A percentile compares a stretch with the other conserved stretches of the same genome.
These are phyloP conservation scores for Bettongia penicillata DNA, from an alignment of 2,113 vertebrate genomes.

Conservation along the genomic window DNA sequence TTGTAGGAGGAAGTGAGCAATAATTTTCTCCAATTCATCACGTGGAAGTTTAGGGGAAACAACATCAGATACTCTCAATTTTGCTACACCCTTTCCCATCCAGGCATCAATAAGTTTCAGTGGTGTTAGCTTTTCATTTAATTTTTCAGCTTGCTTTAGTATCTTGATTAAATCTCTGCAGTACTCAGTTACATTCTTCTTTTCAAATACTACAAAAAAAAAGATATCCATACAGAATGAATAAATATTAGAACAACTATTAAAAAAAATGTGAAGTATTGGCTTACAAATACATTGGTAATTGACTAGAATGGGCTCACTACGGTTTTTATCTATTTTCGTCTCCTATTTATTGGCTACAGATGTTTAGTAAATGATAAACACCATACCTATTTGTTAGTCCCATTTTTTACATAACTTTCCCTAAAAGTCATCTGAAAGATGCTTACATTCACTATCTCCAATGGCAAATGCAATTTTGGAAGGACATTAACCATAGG, in stretches of 20 bases:
- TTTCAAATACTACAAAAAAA: constrained; percentile 83
- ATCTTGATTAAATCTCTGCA: constrained; percentile 91
- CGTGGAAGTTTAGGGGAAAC: constrained; percentile 85
- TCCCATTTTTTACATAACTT: constrained; percentile 25
- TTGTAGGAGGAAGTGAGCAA: constrained; percentile 89
- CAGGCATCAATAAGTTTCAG: constrained; percentile 94
- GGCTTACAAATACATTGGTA: neutral
- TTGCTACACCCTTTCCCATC: constrained; percentile 92
- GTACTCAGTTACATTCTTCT: constrained; percentile 87
- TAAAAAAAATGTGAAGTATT: neutral
- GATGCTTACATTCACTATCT: neutral
- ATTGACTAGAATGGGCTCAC: neutral
- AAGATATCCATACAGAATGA: neutral
- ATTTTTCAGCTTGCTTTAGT: constrained; percentile 87
- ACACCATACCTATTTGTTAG: neutral
- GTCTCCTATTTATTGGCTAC: neutral
- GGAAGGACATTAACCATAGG: neutral
- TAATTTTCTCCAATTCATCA: constrained; percentile 88
- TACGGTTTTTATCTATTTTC: constrained; percentile 3
- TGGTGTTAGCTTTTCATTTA: constrained; percentile 94
- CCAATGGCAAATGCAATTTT: neutral
- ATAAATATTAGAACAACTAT: neutral
- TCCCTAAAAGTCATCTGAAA: constrained; percentile 23
- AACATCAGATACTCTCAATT: constrained; percentile 88
- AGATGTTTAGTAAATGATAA: neutral